Evolutionary conservation across 2,888 invertebrate genomes (phyloP).

Genomic region (Dexiosoma caninum): DNA sequence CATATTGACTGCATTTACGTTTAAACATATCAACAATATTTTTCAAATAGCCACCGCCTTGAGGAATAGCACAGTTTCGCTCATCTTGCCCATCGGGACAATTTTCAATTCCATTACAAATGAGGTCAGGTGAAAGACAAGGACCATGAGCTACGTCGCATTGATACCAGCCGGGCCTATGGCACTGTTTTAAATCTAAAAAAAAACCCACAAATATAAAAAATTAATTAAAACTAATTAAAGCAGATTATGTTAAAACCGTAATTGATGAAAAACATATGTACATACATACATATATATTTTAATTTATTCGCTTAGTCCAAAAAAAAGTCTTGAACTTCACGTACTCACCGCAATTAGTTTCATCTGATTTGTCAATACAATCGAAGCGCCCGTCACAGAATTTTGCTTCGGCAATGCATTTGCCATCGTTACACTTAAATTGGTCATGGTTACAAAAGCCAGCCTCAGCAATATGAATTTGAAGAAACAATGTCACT

Average conservation of each 20-base stretch:
- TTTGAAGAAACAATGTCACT: conserved; percentile 38
- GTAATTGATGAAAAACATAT: too few species aligned
- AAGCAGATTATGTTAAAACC: too few species aligned
- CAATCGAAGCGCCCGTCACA: conserved; percentile 75
- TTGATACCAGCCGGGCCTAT: conserved; percentile 75
- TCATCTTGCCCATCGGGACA: conserved; percentile 85
- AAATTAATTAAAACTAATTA: too few species aligned
- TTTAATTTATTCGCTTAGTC: too few species aligned
- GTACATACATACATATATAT: too few species aligned
- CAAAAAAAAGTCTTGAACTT: not conserved
- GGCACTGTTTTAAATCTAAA: conserved; percentile 72
- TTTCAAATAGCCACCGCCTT: conserved; percentile 34
- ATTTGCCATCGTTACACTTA: conserved; percentile 79
- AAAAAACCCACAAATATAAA: not conserved
- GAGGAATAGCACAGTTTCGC: conserved; percentile 67
- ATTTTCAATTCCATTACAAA: conserved; percentile 85
- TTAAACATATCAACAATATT: too few species aligned
- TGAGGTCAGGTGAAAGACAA: conserved; percentile 84
- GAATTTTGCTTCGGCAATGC: conserved; percentile 73
- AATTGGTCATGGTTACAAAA: conserved; percentile 78
- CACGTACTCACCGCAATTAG: conserved; percentile 72
- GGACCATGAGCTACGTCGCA: conserved; percentile 78
- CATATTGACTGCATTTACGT: conserved; percentile 71
- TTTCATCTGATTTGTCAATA: conserved; percentile 74
- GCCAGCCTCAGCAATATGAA: conserved; percentile 58